phyloP scores from a whole-genome alignment of 2,888 invertebrate genomes.

The Drosophila trichaetosa region DNA sequence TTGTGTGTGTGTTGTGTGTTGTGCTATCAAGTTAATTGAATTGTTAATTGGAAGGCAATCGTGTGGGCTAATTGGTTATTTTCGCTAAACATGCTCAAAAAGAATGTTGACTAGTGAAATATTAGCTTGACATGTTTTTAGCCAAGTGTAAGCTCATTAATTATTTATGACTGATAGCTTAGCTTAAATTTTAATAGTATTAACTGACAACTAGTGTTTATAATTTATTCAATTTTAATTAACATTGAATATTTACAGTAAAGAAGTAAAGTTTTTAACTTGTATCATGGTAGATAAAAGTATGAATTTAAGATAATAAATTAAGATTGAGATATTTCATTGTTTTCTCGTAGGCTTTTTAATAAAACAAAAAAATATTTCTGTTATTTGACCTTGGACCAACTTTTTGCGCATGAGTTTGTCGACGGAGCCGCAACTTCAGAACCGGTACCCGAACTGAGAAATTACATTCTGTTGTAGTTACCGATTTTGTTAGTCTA shows the following conservation, averaged over 20 bases:
- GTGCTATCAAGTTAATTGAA: slow-evolving; percentile 74
- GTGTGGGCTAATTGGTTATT: slow-evolving; percentile 62
- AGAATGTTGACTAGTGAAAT: slow-evolving; percentile 4
- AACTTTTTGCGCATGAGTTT: background rate
- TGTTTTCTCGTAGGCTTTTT: background rate
- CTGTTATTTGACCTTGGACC: background rate
- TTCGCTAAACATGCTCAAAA: slow-evolving; percentile 9
- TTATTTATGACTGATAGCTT: background rate
- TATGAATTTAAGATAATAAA: background rate
- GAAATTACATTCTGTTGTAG: background rate
- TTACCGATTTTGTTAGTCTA: background rate
- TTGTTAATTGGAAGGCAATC: slow-evolving; percentile 66
- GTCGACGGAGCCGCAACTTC: background rate
- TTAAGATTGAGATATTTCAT: background rate
- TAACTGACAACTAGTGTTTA: slow-evolving; percentile 1
- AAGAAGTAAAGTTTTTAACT: background rate
- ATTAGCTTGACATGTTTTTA: background rate
- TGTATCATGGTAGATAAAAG: background rate
- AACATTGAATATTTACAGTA: background rate
- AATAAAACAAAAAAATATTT: background rate
- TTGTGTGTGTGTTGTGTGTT: slow-evolving; percentile 53
- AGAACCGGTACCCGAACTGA: background rate
- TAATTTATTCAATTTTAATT: slow-evolving; percentile 1
- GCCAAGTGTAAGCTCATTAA: slow-evolving; percentile 1
- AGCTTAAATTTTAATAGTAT: background rate